A percentile compares a stretch with the other conserved stretches of the same genome.
phyloP scores from a whole-genome alignment of 2,888 invertebrate species.

The Chelonus formosanus region DNA sequence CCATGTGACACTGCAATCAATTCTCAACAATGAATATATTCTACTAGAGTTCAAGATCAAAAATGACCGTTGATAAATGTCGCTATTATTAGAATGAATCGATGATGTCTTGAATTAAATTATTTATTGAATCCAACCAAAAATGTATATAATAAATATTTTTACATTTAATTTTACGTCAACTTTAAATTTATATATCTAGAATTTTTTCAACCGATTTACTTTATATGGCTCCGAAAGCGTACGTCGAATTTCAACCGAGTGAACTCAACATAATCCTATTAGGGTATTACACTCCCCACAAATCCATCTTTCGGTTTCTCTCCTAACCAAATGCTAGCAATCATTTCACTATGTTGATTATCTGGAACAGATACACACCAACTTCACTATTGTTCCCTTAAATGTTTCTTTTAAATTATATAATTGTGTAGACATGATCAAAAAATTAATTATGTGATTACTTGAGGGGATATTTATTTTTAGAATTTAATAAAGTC shows the following conservation, averaged over 20 bases:
- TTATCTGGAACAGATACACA: no score
- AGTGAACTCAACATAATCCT: conserved; percentile 32
- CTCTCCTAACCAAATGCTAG: conserved; percentile 17
- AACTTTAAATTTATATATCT: no score
- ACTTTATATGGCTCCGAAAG: no score
- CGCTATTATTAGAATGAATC: conserved; percentile 23
- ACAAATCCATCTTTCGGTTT: conserved; percentile 30
- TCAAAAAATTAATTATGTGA: no score
- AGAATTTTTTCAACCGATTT: no score
- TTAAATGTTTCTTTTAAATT: no score
- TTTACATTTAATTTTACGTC: no score
- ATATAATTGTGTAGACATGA: no score
- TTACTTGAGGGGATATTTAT: no score
- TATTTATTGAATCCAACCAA: neutral
- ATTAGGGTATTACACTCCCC: conserved; percentile 36
- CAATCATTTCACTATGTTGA: neutral
- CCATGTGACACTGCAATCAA: conserved; percentile 4
- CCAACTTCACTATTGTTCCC: no score
- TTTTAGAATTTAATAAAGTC: no score
- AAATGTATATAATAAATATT: neutral
- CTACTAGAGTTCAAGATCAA: neutral
- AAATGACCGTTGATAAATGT: neutral
- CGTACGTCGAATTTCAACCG: neutral
- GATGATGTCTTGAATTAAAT: neutral
- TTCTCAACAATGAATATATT: neutral